Percentiles rank a stretch among this genome's conserved stretches.
These are phyloP conservation scores for Bos indicus DNA, from an alignment of 2,113 vertebrate species.

Conservation along the genomic window DNA sequence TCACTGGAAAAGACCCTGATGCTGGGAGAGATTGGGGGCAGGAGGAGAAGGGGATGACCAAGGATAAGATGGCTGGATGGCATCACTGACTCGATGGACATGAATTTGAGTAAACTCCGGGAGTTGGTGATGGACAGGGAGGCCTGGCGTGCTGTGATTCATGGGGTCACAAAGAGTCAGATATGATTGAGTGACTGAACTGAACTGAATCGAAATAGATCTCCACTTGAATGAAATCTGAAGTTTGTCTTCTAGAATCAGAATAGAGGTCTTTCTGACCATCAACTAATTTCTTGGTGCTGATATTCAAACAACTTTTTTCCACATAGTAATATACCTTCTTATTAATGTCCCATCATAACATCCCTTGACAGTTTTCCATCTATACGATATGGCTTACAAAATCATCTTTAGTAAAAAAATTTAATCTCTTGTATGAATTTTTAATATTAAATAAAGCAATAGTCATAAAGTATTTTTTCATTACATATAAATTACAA, in stretches of 20 bases:
- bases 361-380: background rate
- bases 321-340: background rate
- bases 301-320: background rate
- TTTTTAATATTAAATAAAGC: background rate
- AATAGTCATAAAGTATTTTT: background rate
- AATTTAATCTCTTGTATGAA: background rate
- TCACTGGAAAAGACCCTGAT: too few species aligned
- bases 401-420: background rate
- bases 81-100: accelerated
- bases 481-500: background rate
- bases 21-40: too few species aligned
- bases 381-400: background rate
- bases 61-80: too few species aligned
- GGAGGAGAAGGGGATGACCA: too few species aligned
- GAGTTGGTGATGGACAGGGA: too few species aligned
- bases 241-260: background rate
- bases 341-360: background rate
- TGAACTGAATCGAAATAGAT: background rate
- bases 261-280: background rate
- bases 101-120: too few species aligned
- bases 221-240: background rate
- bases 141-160: too few species aligned
- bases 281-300: background rate
- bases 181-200: too few species aligned
- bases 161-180: too few species aligned